Base-by-base conservation (phyloP, 1,140 invertebrate species). In the Heliconius nattereri region DNA sequence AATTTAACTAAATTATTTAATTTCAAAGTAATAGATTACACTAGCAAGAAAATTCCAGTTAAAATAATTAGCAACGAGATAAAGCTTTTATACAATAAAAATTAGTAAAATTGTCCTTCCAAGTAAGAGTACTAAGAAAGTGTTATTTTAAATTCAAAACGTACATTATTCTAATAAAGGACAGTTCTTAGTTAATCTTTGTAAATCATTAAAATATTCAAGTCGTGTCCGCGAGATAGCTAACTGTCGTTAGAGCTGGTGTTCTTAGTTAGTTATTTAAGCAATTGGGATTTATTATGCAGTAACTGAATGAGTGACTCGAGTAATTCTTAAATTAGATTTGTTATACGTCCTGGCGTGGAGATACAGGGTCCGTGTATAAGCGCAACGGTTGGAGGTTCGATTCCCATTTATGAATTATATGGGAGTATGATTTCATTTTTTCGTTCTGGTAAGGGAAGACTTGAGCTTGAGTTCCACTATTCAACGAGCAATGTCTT, bases 131-230 rank as follows among this genome's bases (percentile, higher is more conserved):
- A 29, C 60, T 66, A 23, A n/a, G 23, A 37, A 37, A 72, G 26
- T 66, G 60, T 66, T 3, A 35, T 72, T 72, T 72, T 37, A 72
- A 72, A 72, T 72, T 72, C 71, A 72, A 72, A 72, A 40, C 71
- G 35, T 72, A 40, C 35, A 71, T 73, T 45, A 72, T 73, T 45
- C 37, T 37, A 49, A 73, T n/a, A 49, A 73, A 73, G 72, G 35
- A 49, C 40, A 49, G 37, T 73, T 73, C 72, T 73, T 72, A 52
- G 37, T 73, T 72, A 73, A 73, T 73, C 72, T 73, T 49, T 49
- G 37, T 73, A 73, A 73, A 49, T 73, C 72, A 73, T 73, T 49
- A 73, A 49, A 73, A 73, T 73, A 73, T 73, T 73, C 72, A 20
- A 73, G 72, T 49, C 72, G 32, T 73, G 72, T 73, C 72, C 40